phyloP scores from a whole-genome alignment of 2,888 invertebrate species.

The Clostera curtula region DNA sequence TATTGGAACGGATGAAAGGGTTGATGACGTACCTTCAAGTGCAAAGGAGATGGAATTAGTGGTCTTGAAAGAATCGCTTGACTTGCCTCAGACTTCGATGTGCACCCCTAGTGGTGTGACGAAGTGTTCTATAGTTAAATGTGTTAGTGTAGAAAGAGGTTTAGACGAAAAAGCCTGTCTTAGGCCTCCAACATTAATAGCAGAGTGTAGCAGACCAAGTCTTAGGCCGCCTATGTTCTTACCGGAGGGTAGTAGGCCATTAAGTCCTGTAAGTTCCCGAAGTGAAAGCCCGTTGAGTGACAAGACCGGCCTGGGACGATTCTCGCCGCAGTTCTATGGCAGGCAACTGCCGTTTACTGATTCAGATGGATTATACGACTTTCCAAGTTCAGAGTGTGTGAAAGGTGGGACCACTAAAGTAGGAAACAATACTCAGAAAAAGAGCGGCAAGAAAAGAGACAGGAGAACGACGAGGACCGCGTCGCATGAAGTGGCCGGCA shows the following conservation, averaged over 20 bases:
- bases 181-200: constrained; percentile 70
- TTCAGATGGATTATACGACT: constrained; percentile 87
- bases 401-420: constrained; percentile 70
- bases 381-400: constrained; percentile 83
- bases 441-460: constrained; percentile 77
- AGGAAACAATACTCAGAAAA: constrained; percentile 70
- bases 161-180: constrained; percentile 64
- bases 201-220: constrained; percentile 72
- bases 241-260: constrained; percentile 72
- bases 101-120: constrained; percentile 67
- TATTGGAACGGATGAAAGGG: constrained; percentile 84
- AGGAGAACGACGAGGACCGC: constrained; percentile 74
- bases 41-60: constrained; percentile 76
- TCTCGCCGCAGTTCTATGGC: constrained; percentile 83
- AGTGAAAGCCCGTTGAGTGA: constrained; percentile 87
- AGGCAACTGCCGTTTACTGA: constrained; percentile 83
- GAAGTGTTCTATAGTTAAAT: constrained; percentile 72
- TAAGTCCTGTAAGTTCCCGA: constrained; percentile 85
- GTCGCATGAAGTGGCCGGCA: constrained; percentile 59
- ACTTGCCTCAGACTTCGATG: constrained; percentile 56
- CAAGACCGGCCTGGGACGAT: constrained; percentile 78
- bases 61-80: constrained; percentile 59
- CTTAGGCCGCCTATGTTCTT: constrained; percentile 70
- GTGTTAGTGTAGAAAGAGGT: constrained; percentile 70
- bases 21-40: constrained; percentile 81